Conservation (phyloP, 2,113 vertebrate genomes). For the Macroglossus sobrinus region DNA sequence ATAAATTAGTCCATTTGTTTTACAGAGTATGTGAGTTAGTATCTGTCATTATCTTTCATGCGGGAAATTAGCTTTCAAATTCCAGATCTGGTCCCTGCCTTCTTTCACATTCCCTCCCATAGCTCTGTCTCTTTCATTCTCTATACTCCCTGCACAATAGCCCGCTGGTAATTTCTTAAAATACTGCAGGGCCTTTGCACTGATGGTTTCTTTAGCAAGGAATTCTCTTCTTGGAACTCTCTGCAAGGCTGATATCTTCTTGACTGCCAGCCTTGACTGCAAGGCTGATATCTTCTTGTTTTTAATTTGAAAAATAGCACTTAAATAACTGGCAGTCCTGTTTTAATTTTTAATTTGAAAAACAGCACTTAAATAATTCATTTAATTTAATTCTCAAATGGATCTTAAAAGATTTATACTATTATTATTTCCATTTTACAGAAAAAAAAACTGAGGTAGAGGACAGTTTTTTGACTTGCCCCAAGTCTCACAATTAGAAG, state of each 20-base stretch:
- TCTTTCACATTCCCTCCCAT: background rate
- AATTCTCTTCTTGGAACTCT: background rate
- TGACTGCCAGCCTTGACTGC: background rate
- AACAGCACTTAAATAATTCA: background rate
- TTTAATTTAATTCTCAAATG: background rate
- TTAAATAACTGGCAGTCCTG: no score
- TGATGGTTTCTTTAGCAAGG: background rate
- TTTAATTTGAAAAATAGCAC: background rate
- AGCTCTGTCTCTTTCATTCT: no score
- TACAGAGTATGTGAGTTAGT: background rate
- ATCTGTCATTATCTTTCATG: background rate
- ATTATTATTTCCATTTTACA: background rate
- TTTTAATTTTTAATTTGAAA: background rate
- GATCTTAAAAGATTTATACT: background rate
- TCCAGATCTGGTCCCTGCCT: background rate
- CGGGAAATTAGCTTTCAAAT: background rate
- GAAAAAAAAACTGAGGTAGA: background rate
- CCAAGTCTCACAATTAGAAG: background rate
- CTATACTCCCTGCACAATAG: background rate
- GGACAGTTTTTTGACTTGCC: background rate
- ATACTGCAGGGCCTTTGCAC: background rate
- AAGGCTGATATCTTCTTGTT: background rate
- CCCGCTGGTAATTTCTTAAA: background rate
- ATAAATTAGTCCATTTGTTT: background rate
- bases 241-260: background rate